Evolutionary conservation across 2,113 vertebrate genomes (phyloP).

Genomic region (Thalassarche chlororhynchos): DNA sequence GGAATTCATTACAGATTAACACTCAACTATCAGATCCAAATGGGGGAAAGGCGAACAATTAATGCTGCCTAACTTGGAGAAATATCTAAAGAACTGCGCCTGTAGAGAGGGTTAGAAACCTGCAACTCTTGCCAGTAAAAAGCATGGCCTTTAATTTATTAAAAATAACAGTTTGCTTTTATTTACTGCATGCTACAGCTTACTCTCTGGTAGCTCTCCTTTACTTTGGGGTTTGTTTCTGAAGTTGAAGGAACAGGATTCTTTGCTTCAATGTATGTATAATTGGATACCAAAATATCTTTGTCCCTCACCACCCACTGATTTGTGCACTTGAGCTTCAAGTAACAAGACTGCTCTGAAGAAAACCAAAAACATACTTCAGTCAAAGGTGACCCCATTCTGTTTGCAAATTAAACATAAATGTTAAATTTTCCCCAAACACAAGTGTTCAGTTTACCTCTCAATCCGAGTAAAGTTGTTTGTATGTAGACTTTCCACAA

Average conservation of each 20-base stretch:
- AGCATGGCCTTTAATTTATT: neutral
- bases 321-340: neutral
- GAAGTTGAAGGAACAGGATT: neutral
- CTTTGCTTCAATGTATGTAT: neutral
- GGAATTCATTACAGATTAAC: conserved; percentile 28
- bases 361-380: neutral
- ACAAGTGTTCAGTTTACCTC: neutral
- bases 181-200: neutral
- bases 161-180: neutral
- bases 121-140: neutral
- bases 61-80: conserved; percentile 35
- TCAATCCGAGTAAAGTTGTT: neutral
- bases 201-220: neutral
- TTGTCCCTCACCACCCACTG: neutral
- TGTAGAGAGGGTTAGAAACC: neutral
- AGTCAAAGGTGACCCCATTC: neutral
- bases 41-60: conserved; percentile 2
- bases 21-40: conserved; percentile 22
- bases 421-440: neutral
- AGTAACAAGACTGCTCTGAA: neutral
- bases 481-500: neutral
- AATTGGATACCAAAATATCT: neutral
- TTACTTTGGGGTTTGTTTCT: neutral
- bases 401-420: neutral
- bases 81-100: neutral